Conservation (phyloP, 2,113 vertebrate genomes). For the Gymnobelideus leadbeateri region DNA sequence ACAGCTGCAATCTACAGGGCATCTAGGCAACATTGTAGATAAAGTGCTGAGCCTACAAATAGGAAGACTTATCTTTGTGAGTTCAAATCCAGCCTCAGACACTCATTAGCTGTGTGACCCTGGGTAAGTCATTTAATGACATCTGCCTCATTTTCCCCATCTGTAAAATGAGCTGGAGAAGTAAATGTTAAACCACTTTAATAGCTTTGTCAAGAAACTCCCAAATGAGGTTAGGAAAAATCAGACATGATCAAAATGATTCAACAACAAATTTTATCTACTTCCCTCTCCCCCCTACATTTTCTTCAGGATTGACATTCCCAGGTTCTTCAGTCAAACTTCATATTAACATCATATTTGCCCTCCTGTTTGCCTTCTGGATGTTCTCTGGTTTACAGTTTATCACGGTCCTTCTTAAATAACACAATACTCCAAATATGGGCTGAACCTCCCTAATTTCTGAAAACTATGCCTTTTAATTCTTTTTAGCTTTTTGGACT, state of each 20-base stretch:
- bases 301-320: background rate
- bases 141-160: background rate
- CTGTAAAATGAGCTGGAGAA: background rate
- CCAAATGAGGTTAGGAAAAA: background rate
- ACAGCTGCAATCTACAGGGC: background rate
- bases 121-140: background rate
- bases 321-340: background rate
- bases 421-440: background rate
- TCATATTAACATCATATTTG: background rate
- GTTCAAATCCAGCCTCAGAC: background rate
- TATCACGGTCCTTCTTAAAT: background rate
- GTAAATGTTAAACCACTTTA: background rate
- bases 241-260: background rate
- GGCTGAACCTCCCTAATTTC: background rate
- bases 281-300: background rate
- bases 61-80: background rate
- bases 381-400: background rate
- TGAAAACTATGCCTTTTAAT: background rate
- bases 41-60: background rate
- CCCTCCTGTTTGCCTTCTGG: background rate
- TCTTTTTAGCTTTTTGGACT: background rate
- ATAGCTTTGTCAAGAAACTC: background rate
- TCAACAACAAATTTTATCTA: background rate
- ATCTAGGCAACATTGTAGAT: background rate
- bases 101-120: background rate